Conservation (phyloP, 2,797 vertebrate genomes). For the Pantherophis alleghaniensis region DNA sequence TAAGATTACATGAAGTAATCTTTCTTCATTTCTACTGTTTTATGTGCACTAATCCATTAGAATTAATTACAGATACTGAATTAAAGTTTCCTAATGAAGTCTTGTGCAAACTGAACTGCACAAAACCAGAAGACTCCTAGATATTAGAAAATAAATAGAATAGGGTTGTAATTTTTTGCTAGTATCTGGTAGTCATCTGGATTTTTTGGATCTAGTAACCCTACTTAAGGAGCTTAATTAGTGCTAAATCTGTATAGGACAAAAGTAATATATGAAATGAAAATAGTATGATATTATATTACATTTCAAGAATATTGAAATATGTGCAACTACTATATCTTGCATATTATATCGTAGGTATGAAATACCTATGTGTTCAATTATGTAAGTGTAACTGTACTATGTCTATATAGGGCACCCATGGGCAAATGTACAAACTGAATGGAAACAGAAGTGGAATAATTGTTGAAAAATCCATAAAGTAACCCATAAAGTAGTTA, state of each 20-base stretch:
- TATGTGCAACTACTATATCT: neutral
- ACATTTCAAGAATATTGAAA: neutral
- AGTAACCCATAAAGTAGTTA: neutral
- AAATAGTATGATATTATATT: neutral
- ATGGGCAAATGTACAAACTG: neutral
- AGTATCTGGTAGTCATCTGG: neutral
- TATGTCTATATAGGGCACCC: neutral
- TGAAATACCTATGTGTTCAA: neutral
- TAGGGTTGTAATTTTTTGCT: neutral
- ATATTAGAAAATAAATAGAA: neutral
- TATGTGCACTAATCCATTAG: neutral
- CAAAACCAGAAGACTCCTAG: neutral
- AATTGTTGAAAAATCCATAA: neutral
- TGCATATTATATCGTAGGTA: neutral
- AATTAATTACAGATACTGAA: neutral
- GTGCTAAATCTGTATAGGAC: neutral
- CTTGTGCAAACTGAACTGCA: neutral
- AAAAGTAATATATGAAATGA: neutral
- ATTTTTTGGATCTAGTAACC: neutral
- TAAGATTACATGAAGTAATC: neutral
- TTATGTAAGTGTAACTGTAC: neutral
- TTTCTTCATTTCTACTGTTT: neutral
- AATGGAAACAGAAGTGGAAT: neutral
- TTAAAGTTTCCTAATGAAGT: neutral
- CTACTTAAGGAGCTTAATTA: neutral